Evolutionary conservation across 2,888 invertebrate genomes (phyloP).

Genomic region (Rhingia rostrata): DNA sequence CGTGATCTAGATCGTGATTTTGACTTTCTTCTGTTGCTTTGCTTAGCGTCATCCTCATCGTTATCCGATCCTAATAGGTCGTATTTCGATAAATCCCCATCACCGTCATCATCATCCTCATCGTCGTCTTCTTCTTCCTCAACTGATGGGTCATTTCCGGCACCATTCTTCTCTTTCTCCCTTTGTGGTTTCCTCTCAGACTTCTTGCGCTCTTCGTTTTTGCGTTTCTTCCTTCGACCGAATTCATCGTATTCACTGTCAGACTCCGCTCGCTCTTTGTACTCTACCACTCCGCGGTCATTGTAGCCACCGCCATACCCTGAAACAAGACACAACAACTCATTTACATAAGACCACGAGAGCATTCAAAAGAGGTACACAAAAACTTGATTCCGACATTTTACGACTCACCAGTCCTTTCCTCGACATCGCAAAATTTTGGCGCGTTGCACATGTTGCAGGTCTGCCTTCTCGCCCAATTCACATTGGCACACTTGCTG

Average conservation of each 20-base stretch:
- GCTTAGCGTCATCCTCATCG: conserved; percentile 53
- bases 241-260: conserved; percentile 99
- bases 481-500: conserved; percentile 99
- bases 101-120: conserved; percentile 85
- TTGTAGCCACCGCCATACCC: conserved; percentile 96
- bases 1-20: conserved; percentile 70
- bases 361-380: conserved; percentile 1
- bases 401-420: conserved; percentile 85
- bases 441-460: conserved; percentile 99
- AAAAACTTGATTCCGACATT: conserved; percentile 68
- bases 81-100: conserved; percentile 90
- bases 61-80: conserved; percentile 86
- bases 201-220: conserved; percentile 76
- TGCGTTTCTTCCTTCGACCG: conserved; percentile 86
- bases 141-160: conserved; percentile 47
- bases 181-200: conserved; percentile 83
- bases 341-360: conserved; percentile 16
- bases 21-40: conserved; percentile 49
- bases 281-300: conserved; percentile 97
- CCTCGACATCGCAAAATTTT: conserved; percentile 96
- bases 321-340: conserved; percentile 63
- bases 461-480: conserved; percentile 93
- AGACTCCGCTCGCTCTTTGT: conserved; percentile 93
- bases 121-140: conserved; percentile 83
- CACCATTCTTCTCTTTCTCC: conserved; percentile 54